Evolutionary conservation across 2,888 invertebrate species (phyloP).

Genomic region (Neoaliturus tenellus): DNA sequence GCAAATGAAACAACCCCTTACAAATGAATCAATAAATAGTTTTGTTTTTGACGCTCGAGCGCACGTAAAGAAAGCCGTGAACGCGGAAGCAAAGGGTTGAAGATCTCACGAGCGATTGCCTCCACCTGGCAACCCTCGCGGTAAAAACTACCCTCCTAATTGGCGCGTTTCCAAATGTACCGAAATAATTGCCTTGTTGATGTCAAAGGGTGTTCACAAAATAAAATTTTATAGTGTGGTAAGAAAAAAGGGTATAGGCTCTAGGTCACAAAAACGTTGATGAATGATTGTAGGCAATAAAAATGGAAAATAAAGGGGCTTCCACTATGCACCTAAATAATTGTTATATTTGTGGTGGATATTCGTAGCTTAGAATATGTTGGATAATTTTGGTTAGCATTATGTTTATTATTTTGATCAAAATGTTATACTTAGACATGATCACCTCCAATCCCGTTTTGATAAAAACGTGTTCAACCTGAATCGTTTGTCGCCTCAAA

Average conservation of each 20-base stretch:
- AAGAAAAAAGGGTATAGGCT: not conserved
- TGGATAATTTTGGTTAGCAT: too few species aligned
- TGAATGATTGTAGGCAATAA: not conserved
- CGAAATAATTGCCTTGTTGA: constrained; percentile 40
- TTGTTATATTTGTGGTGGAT: too few species aligned
- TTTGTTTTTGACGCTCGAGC: constrained; percentile 15
- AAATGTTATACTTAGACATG: too few species aligned
- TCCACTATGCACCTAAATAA: too few species aligned
- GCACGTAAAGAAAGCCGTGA: not conserved
- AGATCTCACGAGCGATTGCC: not conserved
- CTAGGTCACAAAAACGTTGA: not conserved
- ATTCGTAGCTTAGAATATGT: too few species aligned
- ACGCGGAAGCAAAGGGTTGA: constrained; percentile 41
- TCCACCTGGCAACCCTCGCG: constrained; percentile 32
- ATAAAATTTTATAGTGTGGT: constrained; percentile 1
- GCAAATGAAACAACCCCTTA: not conserved
- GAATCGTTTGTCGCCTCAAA: too few species aligned
- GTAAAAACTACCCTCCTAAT: constrained; percentile 5
- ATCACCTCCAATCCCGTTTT: too few species aligned
- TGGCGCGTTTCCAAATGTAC: constrained; percentile 46
- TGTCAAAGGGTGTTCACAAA: constrained; percentile 14
- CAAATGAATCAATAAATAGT: constrained; percentile 26
- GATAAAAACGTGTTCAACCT: too few species aligned
- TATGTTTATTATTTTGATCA: too few species aligned
- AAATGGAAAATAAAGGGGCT: not conserved